phyloP scores from a whole-genome alignment of 1,140 invertebrate genomes.

The Drosophila kanapiae region DNA sequence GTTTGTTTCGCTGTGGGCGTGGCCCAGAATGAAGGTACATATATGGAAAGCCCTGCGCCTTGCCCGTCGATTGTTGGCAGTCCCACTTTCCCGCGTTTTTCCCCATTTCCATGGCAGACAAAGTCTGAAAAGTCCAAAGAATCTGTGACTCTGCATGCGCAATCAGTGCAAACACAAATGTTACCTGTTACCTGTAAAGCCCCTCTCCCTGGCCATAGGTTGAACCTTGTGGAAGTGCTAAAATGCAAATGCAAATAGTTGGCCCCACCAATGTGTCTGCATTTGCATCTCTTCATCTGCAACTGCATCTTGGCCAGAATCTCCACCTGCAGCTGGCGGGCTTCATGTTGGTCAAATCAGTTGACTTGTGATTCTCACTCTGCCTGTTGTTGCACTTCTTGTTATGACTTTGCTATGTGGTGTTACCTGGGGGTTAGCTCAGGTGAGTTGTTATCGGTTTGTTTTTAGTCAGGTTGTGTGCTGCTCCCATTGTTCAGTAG shows the following conservation, averaged over 20 bases:
- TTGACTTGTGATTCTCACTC: conserved; percentile 54
- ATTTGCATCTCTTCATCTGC: conserved; percentile 57
- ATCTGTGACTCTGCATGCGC: conserved; percentile 80
- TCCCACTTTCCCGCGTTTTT: conserved; percentile 41
- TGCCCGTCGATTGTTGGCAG: conserved; percentile 17
- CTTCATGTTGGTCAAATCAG: conserved; percentile 59
- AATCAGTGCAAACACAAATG: conserved; percentile 70
- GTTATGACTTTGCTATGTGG: conserved; percentile 49
- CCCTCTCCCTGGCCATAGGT: background rate
- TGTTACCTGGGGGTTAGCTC: conserved; percentile 26
- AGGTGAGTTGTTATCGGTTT: conserved; percentile 16
- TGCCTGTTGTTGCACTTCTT: conserved; percentile 28
- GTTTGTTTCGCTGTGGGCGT: conserved; percentile 38
- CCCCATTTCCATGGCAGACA: conserved; percentile 11
- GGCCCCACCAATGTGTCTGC: conserved; percentile 49
- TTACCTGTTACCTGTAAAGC: conserved; percentile 2
- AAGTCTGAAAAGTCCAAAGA: conserved; percentile 29
- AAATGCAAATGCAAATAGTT: conserved; percentile 82
- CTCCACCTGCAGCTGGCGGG: conserved; percentile 18
- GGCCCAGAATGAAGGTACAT: conserved; percentile 36
- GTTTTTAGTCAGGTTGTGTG: background rate
- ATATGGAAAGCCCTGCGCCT: conserved; percentile 39
- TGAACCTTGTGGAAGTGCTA: conserved; percentile 70
- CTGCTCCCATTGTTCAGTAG: conserved; percentile 44
- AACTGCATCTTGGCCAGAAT: conserved; percentile 24